These are phyloP conservation scores for Phoebastria nigripes DNA, from an alignment of 2,797 vertebrate genomes.

Conservation along the genomic window DNA sequence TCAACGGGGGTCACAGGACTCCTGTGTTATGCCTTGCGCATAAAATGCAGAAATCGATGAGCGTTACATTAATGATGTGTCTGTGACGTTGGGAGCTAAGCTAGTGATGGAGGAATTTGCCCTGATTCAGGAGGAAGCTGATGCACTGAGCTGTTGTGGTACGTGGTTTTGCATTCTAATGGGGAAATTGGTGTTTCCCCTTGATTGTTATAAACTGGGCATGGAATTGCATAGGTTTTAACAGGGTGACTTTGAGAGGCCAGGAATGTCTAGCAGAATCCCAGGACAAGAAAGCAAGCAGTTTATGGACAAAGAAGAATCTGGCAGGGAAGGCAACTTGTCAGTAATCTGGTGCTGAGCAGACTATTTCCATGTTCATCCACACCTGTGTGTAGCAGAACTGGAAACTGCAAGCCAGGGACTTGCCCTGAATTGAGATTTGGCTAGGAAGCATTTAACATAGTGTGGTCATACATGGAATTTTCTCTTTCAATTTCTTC, in stretches of 20 bases:
- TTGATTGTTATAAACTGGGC: background rate
- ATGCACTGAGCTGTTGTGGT: background rate
- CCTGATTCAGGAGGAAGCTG: background rate
- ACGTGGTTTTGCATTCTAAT: background rate
- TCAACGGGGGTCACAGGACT: background rate
- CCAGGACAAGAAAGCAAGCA: background rate
- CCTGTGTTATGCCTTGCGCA: background rate
- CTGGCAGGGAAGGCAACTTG: background rate
- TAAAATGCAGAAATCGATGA: background rate
- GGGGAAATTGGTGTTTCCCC: background rate
- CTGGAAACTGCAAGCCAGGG: background rate
- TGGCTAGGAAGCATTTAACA: background rate
- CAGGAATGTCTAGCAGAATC: background rate
- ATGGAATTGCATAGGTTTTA: background rate
- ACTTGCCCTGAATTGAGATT: background rate
- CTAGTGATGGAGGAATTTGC: background rate
- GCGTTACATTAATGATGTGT: background rate
- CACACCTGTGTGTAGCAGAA: background rate
- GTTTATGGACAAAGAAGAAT: background rate
- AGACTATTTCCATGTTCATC: background rate
- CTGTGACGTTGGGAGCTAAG: background rate
- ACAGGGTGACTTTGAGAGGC: background rate
- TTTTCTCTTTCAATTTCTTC: constrained; percentile 48
- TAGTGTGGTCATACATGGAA: background rate
- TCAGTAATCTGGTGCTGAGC: background rate